phyloP scores from a whole-genome alignment of 2,888 invertebrate genomes.

The Catocala fraxini region DNA sequence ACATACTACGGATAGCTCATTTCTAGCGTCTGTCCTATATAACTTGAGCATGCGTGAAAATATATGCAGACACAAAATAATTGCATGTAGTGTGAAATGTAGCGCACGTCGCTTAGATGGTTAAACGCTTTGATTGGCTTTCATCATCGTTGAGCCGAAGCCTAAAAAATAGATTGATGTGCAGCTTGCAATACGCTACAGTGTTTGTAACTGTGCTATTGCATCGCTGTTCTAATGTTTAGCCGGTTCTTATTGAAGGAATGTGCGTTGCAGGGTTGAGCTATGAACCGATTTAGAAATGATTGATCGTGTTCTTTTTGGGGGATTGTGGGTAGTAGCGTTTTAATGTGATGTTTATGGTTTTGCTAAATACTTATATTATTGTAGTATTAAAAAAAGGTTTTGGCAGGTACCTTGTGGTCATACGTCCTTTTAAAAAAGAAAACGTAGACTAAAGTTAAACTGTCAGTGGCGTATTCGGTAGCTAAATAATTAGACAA shows the following conservation, averaged over 20 bases:
- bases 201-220: conserved; percentile 30
- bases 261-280: too few species aligned
- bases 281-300: background rate
- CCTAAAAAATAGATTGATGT: conserved; percentile 40
- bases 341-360: too few species aligned
- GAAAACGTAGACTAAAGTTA: too few species aligned
- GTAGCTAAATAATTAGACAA: too few species aligned
- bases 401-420: too few species aligned
- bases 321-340: background rate
- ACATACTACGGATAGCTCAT: too few species aligned
- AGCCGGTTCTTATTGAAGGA: background rate
- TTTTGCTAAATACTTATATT: too few species aligned
- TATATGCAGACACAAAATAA: conserved; percentile 2
- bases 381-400: too few species aligned
- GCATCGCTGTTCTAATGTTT: conserved; percentile 7
- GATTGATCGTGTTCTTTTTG: background rate
- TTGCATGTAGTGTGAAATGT: conserved; percentile 39
- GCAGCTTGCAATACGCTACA: conserved; percentile 20
- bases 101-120: conserved; percentile 41
- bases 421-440: too few species aligned
- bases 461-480: too few species aligned
- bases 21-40: too few species aligned
- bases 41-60: background rate
- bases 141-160: conserved; percentile 31
- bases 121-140: conserved; percentile 41